Evolutionary conservation across 1,140 invertebrate species (phyloP), one percentile per base, ranked within the genome.

Genomic region (Drosophila parabipectinata): DNA sequence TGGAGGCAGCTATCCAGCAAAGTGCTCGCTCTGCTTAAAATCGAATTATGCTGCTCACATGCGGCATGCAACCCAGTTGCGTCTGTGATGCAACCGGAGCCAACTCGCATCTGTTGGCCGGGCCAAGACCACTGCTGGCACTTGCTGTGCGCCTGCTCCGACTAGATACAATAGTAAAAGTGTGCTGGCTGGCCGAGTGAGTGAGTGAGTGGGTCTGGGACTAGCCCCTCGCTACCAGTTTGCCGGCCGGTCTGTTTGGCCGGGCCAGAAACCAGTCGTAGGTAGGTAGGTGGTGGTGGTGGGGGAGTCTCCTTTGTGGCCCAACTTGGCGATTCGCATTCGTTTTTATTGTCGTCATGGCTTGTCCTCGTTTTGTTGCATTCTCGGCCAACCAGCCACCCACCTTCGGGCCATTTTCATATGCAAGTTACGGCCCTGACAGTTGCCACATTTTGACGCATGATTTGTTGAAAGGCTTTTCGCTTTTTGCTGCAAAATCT

Each of bases 161-260:
- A 90, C 90, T 90, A 90, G 88, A 90, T 90, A 90, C 88, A 90
- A 90, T 90, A 90, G 88, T 88, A 90, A 90, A 90, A 90, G 83
- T 88, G 83, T 87, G 81, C 66, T 80, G 63, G 64, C 59, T 52
- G 61, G 26, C 26, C 26, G 4, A 28, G 26, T 28, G 26, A 51
- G 59, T 56, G 80, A 62, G 53, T 47, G 71, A 63, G 24, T 67
- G 67, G 52, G 28, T 53, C 61, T 61, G 18, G 18, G 18, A 18
- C 18, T 18, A 58, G 54, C 55, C 26, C 53, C 39, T 60, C 6
- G 52, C 30, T 15, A 53, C 26, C 39, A 41, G 32, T 76, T 69
- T 69, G 79, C 80, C 79, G 79, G 76, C 62, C 79, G 80, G 18
- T 18, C 18, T 18, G 18, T 18, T 18, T 18, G 1, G n/a, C n/a